Evolutionary conservation across 2,888 invertebrate species (phyloP).

Genomic region (Gnatocerus cornutus): DNA sequence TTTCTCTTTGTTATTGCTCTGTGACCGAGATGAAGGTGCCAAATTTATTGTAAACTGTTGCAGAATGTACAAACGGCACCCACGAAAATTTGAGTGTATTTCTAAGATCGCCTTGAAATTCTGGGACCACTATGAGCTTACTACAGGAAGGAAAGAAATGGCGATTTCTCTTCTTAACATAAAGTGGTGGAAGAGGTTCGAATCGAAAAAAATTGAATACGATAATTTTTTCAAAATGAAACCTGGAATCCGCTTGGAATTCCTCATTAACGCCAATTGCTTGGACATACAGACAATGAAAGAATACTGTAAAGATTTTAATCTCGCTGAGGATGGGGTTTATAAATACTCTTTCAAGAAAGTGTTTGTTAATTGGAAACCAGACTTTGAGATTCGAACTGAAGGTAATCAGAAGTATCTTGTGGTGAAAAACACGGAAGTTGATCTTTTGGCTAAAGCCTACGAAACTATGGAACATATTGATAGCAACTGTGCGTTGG

Average conservation of each 20-base stretch:
- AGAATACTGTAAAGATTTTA: constrained; percentile 71
- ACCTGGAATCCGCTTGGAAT: constrained; percentile 54
- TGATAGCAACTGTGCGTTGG: constrained; percentile 62
- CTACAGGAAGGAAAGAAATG: constrained; percentile 48
- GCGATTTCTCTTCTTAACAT: constrained; percentile 51
- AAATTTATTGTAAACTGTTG: constrained; percentile 55
- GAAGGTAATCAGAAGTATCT: constrained; percentile 58
- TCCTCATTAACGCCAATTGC: constrained; percentile 54
- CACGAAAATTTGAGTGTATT: constrained; percentile 59
- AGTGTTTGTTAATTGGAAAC: constrained; percentile 70
- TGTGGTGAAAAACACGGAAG: constrained; percentile 57
- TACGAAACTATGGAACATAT: constrained; percentile 64
- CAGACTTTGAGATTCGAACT: constrained; percentile 63
- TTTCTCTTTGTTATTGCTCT: constrained; percentile 64
- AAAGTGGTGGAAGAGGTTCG: constrained; percentile 64
- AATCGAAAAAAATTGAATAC: constrained; percentile 49
- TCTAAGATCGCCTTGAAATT: constrained; percentile 58
- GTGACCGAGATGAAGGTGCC: constrained; percentile 52
- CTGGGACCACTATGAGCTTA: constrained; percentile 51
- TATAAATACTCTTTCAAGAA: constrained; percentile 54
- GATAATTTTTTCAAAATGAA: constrained; percentile 59
- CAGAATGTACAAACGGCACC: constrained; percentile 58
- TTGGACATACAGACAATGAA: constrained; percentile 63
- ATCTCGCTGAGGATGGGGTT: constrained; percentile 63
- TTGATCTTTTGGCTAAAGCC: constrained; percentile 65